These are phyloP conservation scores for Diaprepes abbreviatus DNA, from an alignment of 2,888 invertebrate species.

Conservation along the genomic window DNA sequence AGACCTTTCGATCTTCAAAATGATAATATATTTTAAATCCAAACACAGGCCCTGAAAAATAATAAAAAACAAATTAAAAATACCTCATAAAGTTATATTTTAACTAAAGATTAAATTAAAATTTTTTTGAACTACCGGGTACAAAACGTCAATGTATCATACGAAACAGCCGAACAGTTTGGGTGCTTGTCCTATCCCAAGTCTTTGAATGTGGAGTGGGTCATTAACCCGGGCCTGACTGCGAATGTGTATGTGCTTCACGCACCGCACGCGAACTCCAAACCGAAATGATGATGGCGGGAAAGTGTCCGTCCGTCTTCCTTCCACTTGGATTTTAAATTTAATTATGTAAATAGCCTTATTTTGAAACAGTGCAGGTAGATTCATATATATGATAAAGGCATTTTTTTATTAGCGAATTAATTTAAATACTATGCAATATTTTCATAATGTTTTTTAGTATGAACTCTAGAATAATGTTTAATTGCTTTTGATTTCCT, in stretches of 20 bases:
- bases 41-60: no score
- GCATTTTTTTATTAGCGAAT: not conserved
- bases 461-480: no score
- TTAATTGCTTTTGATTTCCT: no score
- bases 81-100: no score
- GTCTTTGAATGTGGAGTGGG: constrained; percentile 63
- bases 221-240: constrained; percentile 64
- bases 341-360: constrained; percentile 19
- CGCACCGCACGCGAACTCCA: constrained; percentile 63
- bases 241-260: constrained; percentile 58
- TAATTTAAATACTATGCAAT: no score
- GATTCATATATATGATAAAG: not conserved
- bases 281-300: constrained; percentile 61
- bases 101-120: no score
- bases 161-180: constrained; percentile 55
- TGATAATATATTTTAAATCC: no score
- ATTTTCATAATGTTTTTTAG: no score
- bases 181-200: constrained; percentile 66
- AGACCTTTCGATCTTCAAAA: no score
- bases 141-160: constrained; percentile 28
- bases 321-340: constrained; percentile 27
- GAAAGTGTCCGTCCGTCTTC: constrained; percentile 42
- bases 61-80: no score
- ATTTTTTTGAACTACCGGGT: constrained; percentile 24
- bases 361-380: constrained; percentile 2